Evolutionary conservation across 92 coral and sea anemone species (phyloP).

Genomic region (Bergia sp.): DNA sequence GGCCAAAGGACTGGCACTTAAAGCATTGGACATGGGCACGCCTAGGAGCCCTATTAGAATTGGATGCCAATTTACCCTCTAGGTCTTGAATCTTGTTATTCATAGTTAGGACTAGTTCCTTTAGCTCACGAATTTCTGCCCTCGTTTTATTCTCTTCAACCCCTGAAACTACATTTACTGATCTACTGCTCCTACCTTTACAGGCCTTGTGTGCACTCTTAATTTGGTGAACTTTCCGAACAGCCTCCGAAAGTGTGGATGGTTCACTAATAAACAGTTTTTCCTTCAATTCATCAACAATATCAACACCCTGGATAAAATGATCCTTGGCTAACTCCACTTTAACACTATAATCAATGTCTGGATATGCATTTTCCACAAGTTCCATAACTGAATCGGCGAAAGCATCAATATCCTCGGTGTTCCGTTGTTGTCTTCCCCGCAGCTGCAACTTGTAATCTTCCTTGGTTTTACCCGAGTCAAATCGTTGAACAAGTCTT

Average conservation of each 20-base stretch:
- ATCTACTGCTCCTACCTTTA: neutral
- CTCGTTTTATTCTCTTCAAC: too few relatives aligned
- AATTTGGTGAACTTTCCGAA: conserved; percentile 29
- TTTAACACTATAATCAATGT: conserved; percentile 51
- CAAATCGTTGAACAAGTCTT: conserved; percentile 32
- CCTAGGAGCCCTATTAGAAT: too few relatives aligned
- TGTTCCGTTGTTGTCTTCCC: conserved; percentile 42
- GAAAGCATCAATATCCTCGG: conserved; percentile 52
- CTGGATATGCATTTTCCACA: conserved; percentile 68
- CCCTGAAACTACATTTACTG: too few relatives aligned
- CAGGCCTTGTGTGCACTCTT: conserved; percentile 32
- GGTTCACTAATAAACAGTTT: conserved; percentile 26
- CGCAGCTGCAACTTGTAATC: conserved; percentile 59
- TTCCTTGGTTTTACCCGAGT: conserved; percentile 60
- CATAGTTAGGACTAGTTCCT: too few relatives aligned
- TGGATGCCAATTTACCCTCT: too few relatives aligned
- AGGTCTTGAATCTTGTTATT: too few relatives aligned
- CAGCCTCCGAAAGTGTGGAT: conserved; percentile 22
- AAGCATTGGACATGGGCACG: too few relatives aligned
- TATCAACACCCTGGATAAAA: conserved; percentile 43
- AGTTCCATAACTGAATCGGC: conserved; percentile 59
- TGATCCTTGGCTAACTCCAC: conserved; percentile 54
- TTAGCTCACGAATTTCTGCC: conserved; percentile 1
- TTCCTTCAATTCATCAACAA: too few relatives aligned
- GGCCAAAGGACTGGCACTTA: too few relatives aligned